phyloP scores from a whole-genome alignment of 1,140 invertebrate species.

The Papilio machaon region DNA sequence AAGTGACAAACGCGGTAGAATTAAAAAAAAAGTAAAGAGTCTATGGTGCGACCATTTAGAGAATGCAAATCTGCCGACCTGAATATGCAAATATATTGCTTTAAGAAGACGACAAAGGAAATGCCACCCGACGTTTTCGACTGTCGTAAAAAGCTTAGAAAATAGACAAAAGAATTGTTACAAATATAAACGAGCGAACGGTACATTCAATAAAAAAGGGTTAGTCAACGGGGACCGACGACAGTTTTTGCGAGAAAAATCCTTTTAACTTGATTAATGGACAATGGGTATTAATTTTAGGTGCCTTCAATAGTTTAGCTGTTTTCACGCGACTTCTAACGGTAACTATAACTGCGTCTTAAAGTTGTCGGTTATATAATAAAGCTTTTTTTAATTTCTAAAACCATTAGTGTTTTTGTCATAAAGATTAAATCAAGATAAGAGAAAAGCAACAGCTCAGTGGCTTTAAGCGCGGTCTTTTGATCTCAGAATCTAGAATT shows the following conservation, averaged over 20 bases:
- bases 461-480: background rate
- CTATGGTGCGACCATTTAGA: conserved; percentile 50
- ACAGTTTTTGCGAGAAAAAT: conserved; percentile 67
- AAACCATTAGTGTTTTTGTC: conserved; percentile 24
- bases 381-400: conserved; percentile 20
- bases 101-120: conserved; percentile 52
- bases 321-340: conserved; percentile 55
- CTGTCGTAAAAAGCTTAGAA: conserved; percentile 71
- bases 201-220: conserved; percentile 72
- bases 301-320: conserved; percentile 57
- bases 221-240: conserved; percentile 55
- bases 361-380: conserved; percentile 49
- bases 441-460: conserved; percentile 4
- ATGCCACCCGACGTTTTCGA: conserved; percentile 51
- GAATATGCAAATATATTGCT: conserved; percentile 75
- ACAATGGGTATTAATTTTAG: conserved; percentile 72
- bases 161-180: conserved; percentile 64
- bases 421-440: conserved; percentile 6
- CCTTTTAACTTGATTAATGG: conserved; percentile 76
- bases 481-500: background rate
- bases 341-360: conserved; percentile 49
- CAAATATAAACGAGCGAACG: conserved; percentile 67
- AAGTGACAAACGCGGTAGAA: conserved; percentile 44
- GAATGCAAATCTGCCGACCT: conserved; percentile 68
- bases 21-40: conserved; percentile 56